Conservation (phyloP, 92 coral and sea anemone genomes). For the Porites rus region DNA sequence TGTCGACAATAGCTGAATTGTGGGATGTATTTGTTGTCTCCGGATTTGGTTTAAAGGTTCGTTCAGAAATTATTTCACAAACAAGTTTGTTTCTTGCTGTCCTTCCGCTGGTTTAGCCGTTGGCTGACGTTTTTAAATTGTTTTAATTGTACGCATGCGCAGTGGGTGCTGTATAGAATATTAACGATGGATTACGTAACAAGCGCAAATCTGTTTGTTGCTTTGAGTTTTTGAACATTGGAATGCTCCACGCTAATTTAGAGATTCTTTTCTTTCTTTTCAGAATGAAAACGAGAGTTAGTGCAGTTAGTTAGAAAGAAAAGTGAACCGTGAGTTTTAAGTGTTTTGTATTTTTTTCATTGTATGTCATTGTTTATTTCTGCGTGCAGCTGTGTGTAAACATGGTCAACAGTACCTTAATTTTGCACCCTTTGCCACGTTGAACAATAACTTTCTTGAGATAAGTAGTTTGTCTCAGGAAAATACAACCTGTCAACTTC, state of each 20-base stretch:
- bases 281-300: background rate
- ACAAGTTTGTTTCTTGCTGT: background rate
- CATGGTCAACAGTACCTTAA: too few species aligned
- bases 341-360: too few species aligned
- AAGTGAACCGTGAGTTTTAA: too few species aligned
- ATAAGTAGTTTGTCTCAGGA: too few species aligned
- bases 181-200: background rate
- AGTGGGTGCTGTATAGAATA: background rate
- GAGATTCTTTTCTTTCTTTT: background rate
- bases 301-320: background rate
- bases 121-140: background rate
- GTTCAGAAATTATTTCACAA: background rate
- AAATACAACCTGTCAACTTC: too few species aligned
- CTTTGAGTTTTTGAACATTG: too few species aligned
- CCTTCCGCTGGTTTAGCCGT: background rate
- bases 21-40: slow-evolving; percentile 6
- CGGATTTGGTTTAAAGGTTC: background rate
- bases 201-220: too few species aligned
- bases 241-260: background rate
- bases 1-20: slow-evolving; percentile 10
- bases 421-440: too few species aligned
- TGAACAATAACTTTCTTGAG: too few species aligned
- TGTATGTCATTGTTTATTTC: too few species aligned
- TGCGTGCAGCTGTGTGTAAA: too few species aligned
- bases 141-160: slow-evolving; percentile 29